These are phyloP conservation scores for Oscheius sp. DNA, from an alignment of 2,888 invertebrate genomes.

Conservation along the genomic window DNA sequence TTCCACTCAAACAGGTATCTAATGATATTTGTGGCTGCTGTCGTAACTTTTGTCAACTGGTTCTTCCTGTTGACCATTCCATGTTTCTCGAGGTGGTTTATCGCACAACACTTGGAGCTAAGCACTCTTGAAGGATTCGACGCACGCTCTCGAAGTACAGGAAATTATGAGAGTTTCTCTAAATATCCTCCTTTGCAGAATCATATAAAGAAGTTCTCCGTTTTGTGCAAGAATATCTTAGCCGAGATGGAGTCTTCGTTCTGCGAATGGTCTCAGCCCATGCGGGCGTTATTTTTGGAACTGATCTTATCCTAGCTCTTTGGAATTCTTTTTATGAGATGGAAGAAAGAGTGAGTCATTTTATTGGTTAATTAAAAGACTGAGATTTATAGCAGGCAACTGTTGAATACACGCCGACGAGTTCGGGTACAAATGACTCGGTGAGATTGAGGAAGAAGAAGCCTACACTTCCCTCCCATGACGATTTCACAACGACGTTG, in stretches of 20 bases:
- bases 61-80: conserved; percentile 63
- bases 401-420: conserved; percentile 9
- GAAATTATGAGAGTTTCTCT: conserved; percentile 5
- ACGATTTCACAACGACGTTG: conserved; percentile 33
- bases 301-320: conserved; percentile 64
- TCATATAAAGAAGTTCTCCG: conserved; percentile 53
- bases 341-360: conserved; percentile 31
- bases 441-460: conserved; percentile 23
- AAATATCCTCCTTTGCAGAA: conserved; percentile 35
- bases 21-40: conserved; percentile 59
- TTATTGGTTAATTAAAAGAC: neutral
- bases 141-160: conserved; percentile 22
- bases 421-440: neutral
- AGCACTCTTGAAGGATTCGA: conserved; percentile 52
- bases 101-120: conserved; percentile 67
- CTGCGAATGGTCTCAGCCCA: conserved; percentile 69
- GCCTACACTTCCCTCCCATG: neutral
- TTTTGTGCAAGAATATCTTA: conserved; percentile 68
- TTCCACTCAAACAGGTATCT: conserved; percentile 69
- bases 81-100: conserved; percentile 69
- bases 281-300: conserved; percentile 70
- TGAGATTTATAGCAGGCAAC: conserved; percentile 11
- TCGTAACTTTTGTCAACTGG: conserved; percentile 69
- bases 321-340: conserved; percentile 59
- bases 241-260: conserved; percentile 70